These are phyloP conservation scores for Idaea dimidiata DNA, from an alignment of 2,888 invertebrate species.

Conservation along the genomic window DNA sequence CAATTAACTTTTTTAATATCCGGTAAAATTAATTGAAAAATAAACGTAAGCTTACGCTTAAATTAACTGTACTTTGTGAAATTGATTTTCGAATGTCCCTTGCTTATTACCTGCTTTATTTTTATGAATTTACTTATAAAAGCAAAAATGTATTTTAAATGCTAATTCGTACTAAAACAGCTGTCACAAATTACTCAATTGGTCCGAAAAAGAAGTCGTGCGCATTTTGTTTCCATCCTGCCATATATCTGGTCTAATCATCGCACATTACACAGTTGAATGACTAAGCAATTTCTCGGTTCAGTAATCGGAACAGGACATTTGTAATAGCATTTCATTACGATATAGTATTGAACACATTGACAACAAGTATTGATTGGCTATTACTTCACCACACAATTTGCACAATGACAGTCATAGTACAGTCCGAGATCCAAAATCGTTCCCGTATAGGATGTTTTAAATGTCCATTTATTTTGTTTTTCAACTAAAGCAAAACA, in stretches of 20 bases:
- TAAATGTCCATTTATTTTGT: too few species aligned
- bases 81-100: neutral
- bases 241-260: constrained; percentile 69
- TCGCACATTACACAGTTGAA: constrained; percentile 67
- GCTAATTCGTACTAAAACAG: constrained; percentile 13
- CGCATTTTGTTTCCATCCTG: constrained; percentile 61
- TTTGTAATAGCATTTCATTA: constrained; percentile 68
- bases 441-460: neutral
- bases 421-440: neutral
- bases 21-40: neutral
- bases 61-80: neutral
- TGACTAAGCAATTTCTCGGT: constrained; percentile 77
- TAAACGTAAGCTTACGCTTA: neutral
- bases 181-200: constrained; percentile 21
- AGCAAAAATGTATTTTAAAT: neutral
- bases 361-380: neutral
- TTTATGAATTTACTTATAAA: constrained; percentile 1
- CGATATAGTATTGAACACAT: constrained; percentile 37
- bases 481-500: too few species aligned
- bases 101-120: neutral
- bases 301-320: constrained; percentile 55
- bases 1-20: constrained; percentile 28
- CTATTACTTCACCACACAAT: neutral
- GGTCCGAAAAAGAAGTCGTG: constrained; percentile 23
- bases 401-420: neutral